Base-by-base conservation (phyloP, 2,888 invertebrate species). In the Leptinotarsa peninsularis region DNA sequence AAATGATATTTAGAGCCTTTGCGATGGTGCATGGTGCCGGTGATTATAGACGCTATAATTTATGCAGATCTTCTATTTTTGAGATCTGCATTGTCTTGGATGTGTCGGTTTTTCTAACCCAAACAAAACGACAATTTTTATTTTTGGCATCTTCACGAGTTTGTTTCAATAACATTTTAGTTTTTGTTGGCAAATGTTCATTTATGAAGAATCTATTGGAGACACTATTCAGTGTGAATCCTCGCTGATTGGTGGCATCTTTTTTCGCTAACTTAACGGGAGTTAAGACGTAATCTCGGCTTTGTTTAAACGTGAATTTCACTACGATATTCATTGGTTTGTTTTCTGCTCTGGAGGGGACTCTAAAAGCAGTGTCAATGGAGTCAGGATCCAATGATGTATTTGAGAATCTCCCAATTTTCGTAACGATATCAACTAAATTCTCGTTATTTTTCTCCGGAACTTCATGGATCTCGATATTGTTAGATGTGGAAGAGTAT, bases 151-250 rank as follows among this genome's bases (percentile, higher is more conserved):
- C 56, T 10, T 74, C 71, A 4, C 71, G 70, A 13, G 72, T 66
- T 58, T 56, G 71, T 49, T 71, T 76, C 52, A 76, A 54, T 14
- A 76, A 43, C 58, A 69, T 49, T 71, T 76, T 72, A n/a, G 67
- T 75, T 33, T 68, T 49, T 43, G 60, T 21, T 33, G 71, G 49
- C 21, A 76, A 67, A 27, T 77, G 75, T 56, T 77, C 75, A 50
- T 77, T 77, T 54, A 77, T 33, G 33, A 33, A 33, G 4, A 70
- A 68, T 54, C 56, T 70, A 23, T 75, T 67, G 49, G 76, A 76
- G 23, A 33, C 63, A 23, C 71, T 49, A 18, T 54, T 63, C 10
- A 75, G 33, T 49, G 67, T 77, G 43, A 75, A 63, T 7, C 74
- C 77, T 18, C 49, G 66, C 27, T 68, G 72, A 50, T 67, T 67